A percentile compares a stretch with the other conserved stretches of the same genome.
phyloP scores from a whole-genome alignment of 2,113 vertebrate species.

The Cnemophilus loriae region DNA sequence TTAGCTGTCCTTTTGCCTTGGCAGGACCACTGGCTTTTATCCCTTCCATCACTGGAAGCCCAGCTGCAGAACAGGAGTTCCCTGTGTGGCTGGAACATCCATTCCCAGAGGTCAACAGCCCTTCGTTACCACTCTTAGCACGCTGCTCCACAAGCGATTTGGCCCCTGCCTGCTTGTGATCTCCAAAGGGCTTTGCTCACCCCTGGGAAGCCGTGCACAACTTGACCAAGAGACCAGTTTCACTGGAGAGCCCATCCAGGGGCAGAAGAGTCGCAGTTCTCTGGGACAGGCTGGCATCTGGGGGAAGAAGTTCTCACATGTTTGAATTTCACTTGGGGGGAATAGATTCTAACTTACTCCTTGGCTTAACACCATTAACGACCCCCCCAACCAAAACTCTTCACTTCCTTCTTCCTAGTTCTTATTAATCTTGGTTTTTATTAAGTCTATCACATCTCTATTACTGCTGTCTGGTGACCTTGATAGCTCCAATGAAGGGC shows the following conservation, averaged over 20 bases:
- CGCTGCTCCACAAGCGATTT: fast-evolving
- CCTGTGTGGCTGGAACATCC: neutral
- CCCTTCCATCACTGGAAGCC: neutral
- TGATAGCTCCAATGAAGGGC: constrained; percentile 77
- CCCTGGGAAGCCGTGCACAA: neutral
- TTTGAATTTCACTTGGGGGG: neutral
- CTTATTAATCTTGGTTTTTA: constrained; percentile 71
- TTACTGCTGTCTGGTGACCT: constrained; percentile 78
- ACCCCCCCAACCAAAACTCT: neutral
- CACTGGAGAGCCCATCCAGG: neutral
- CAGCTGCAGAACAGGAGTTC: neutral
- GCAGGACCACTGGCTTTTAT: neutral
- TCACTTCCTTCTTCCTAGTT: constrained; percentile 17
- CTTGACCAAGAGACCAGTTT: neutral
- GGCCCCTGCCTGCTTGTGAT: neutral
- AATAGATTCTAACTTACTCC: neutral
- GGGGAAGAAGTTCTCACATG: neutral
- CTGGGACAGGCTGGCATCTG: neutral
- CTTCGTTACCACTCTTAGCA: fast-evolving
- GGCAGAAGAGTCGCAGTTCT: neutral
- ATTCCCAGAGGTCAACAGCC: neutral
- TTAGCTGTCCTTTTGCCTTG: neutral
- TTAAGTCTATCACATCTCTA: constrained; percentile 74
- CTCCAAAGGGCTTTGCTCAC: neutral
- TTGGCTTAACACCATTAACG: neutral